Evolutionary conservation across 2,797 vertebrate genomes (phyloP), one percentile per base, ranked within the genome.

Genomic region (Ctenosaura bakeri): DNA sequence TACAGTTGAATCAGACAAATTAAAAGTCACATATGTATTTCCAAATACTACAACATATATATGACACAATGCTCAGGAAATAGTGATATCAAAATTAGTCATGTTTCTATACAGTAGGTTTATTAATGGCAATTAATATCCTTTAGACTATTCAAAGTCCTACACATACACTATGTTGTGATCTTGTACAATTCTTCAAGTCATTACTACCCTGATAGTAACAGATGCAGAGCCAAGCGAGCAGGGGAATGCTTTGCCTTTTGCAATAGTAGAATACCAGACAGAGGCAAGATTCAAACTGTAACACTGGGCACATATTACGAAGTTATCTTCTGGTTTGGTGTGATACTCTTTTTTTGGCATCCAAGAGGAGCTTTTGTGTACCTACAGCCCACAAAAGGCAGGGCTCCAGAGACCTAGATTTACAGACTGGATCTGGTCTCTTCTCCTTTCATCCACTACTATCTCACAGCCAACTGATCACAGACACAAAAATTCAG

Each of bases 11-110:
- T 84, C 59, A 71, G 50, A 56, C 29, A 62, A 89, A 2, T 52
- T 83, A 59, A 18, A 74, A 83, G 66, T 22, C 88, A 76, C 18
- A 83, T 10, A n/a, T n/a, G 46, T 74, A 38, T 88, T 83, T 14
- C 3, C 69, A 83, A 38, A 22, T 12, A 56, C n/a, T 52, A 38
- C 22, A 54, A 35, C 20, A 86, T 5, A 46, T 46, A 46, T 46
- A 46, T 46, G 42, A 46, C 4, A 42, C 24, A 62, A 35, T 5
- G 35, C 42, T 59, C 35, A 46, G 59, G 76, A 79, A 50, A 18
- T n/a, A 50, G 13, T 1, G 38, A 50, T 7, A 69, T 38, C 38
- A 79, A 50, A 50, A 32, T 18, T 20, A 6, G 59, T 13, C 16
- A 24, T 7, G 10, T 26, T 69, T 50, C 64, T 52, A 29, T 76